Percentiles rank a stretch among this genome's conserved stretches.
Evolutionary conservation across 2,113 vertebrate species (phyloP).

Genomic region (Tichodroma muraria): DNA sequence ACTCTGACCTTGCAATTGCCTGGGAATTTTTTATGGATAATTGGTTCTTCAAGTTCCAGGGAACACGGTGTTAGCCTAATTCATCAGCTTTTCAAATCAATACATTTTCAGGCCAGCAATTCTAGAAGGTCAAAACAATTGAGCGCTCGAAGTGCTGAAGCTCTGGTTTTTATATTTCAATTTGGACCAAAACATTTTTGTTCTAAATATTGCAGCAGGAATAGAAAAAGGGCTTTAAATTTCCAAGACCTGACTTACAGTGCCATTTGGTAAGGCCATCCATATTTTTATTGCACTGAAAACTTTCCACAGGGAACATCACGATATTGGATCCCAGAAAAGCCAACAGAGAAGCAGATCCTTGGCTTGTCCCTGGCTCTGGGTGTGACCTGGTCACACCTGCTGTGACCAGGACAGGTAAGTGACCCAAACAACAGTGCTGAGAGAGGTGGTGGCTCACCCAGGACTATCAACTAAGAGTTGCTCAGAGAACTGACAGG

Average conservation of each 20-base stretch:
- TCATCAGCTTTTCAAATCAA: conserved; percentile 22
- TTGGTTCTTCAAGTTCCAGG: background rate
- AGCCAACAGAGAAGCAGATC: background rate
- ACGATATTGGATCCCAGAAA: fast-evolving
- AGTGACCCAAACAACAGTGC: background rate
- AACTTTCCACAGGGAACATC: background rate
- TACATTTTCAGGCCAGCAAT: background rate
- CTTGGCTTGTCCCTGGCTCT: background rate
- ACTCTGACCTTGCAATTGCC: background rate
- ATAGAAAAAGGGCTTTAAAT: fast-evolving
- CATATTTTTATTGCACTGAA: background rate
- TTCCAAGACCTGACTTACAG: background rate
- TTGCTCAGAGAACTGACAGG: background rate
- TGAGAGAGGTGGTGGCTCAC: background rate
- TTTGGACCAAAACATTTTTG: background rate
- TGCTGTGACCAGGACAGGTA: background rate
- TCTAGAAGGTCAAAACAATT: background rate
- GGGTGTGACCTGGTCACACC: background rate
- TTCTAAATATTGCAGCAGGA: background rate
- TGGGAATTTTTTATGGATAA: conserved; percentile 5
- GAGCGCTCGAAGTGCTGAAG: fast-evolving
- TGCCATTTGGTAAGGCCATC: background rate
- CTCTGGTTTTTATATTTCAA: background rate
- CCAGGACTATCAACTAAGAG: background rate
- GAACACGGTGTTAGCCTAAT: background rate